A percentile compares a stretch with the other conserved stretches of the same genome.
These are phyloP conservation scores for Bubo blakistoni DNA, from an alignment of 2,113 vertebrate genomes.

Conservation along the genomic window DNA sequence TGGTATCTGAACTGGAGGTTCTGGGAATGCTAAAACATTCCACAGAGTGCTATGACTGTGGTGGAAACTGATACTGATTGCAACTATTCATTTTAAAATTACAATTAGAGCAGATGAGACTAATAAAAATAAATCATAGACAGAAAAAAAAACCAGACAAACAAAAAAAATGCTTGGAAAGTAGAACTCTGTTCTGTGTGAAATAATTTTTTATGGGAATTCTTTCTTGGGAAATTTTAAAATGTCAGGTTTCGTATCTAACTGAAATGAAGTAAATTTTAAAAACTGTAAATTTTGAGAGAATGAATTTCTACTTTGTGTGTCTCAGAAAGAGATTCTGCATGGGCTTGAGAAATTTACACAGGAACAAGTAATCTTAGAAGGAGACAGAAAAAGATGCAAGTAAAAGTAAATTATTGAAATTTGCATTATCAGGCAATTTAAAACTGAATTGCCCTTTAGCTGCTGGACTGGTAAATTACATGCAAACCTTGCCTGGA, in stretches of 20 bases:
- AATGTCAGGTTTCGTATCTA: background rate
- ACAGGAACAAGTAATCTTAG: background rate
- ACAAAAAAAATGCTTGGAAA: background rate
- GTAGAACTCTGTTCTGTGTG: background rate
- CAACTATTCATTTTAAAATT: background rate
- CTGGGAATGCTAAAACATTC: background rate
- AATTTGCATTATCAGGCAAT: background rate
- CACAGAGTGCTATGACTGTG: background rate
- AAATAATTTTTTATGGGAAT: background rate
- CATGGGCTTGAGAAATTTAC: background rate
- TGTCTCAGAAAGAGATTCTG: background rate
- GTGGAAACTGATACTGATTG: background rate
- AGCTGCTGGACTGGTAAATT: background rate
- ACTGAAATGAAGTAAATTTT: background rate
- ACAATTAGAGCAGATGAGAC: background rate
- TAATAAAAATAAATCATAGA: background rate
- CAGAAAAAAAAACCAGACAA: background rate
- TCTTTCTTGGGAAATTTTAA: background rate
- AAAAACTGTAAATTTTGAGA: background rate
- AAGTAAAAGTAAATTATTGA: background rate
- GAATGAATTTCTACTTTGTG: background rate
- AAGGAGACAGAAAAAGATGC: background rate
- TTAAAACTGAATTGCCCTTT: background rate
- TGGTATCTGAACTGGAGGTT: background rate
- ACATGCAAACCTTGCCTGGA: background rate